These are phyloP conservation scores for Aleiodes sp. DNA, from an alignment of 1,140 invertebrate genomes.

Conservation along the genomic window DNA sequence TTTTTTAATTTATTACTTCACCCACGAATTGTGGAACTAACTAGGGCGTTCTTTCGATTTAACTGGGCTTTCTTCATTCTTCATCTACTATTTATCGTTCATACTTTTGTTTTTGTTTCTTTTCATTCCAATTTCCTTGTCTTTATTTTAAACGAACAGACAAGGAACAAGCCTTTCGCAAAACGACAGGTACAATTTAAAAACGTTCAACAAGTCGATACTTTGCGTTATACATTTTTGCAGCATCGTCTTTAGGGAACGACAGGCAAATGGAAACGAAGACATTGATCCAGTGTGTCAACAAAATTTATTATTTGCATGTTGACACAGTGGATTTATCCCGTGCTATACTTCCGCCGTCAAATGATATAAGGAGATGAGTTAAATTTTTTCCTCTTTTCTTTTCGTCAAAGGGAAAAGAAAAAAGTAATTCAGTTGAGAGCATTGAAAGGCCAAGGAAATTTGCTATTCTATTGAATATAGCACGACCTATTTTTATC, in stretches of 20 bases:
- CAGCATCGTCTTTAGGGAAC: slow-evolving; percentile 2
- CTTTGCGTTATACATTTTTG: neutral
- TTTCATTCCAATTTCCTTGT: neutral
- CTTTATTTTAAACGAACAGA: slow-evolving; percentile 1
- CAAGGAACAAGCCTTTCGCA: slow-evolving; percentile 1
- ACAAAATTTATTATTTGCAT: neutral
- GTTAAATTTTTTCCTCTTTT: neutral
- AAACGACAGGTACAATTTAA: slow-evolving; percentile 20
- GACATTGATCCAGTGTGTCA: neutral
- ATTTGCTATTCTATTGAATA: no score
- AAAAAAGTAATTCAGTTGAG: no score
- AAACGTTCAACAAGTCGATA: slow-evolving; percentile 17
- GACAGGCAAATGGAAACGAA: neutral
- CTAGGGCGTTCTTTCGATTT: neutral
- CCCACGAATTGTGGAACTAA: slow-evolving; percentile 1
- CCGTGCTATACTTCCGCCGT: neutral
- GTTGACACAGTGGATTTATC: neutral
- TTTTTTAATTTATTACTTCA: neutral
- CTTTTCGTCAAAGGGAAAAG: neutral
- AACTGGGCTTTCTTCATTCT: neutral
- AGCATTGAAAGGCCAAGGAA: no score
- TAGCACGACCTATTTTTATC: no score
- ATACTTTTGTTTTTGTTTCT: neutral
- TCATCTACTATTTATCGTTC: neutral
- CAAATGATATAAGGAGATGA: neutral